Base-by-base conservation (phyloP, 1,140 invertebrate genomes). In the Drosophila busckii region DNA sequence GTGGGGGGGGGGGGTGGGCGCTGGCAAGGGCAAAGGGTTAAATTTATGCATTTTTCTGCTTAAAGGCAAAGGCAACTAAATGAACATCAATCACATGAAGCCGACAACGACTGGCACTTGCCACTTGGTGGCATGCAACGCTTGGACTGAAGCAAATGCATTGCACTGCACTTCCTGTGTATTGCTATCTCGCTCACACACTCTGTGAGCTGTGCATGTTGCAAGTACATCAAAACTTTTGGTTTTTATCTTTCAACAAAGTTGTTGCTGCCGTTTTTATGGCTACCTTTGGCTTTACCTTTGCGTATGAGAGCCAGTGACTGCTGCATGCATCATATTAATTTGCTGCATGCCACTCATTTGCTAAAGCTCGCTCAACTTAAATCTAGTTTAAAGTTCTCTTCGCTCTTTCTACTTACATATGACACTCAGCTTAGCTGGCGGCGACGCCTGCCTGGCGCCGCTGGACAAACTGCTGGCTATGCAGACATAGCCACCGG, bases 1-100 rank as follows among this genome's bases (percentile, higher is more conserved):
- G 15, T 6, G n/a, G 1, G 10, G 10, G n/a, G 9, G 16, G 19
- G 13, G 16, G 16, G 17, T 23, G n/a, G 37, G 15, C 34, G 31
- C 7, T 13, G 2, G n/a, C 17, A 2, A 16, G 10, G 0, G n/a
- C 15, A 37, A 15, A 0, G 44, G 41, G 69, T 82, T 80, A 75
- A 80, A 80, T 80, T 82, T 80, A 80, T 80, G 75, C 75, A 82
- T 80, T 80, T 82, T 80, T 80, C 75, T 69, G 75, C 75, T 66
- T 75, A 80, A 80, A 80, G 75, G 75, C 75, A 62, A 73, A 66
- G 61, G 75, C 75, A 82, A 80, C 75, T 70, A 82, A 82, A 80
- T 82, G 75, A 80, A 80, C 75, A 80, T 80, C 75, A 80, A 80
- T 80, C 75, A 80, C 75, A 38, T 66, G 65, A 80, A 50, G 69